Base-by-base conservation (phyloP, 2,113 vertebrate species). In the Neotoma lepida region DNA sequence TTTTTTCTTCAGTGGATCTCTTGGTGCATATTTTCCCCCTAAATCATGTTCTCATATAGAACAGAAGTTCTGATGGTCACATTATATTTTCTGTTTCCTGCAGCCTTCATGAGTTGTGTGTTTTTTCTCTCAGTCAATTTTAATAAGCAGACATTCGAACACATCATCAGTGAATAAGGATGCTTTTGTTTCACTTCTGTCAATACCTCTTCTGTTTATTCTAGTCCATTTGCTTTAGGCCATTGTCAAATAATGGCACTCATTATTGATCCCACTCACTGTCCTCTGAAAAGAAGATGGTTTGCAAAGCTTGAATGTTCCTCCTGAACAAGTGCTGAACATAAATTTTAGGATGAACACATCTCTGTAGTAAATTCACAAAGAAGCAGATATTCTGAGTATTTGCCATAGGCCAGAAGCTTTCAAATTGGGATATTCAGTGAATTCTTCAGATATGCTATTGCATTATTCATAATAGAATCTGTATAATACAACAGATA, bases 151-250 rank as follows among this genome's bases (percentile, higher is more conserved):
- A 88, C 22, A 54, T 54, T 85, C 76, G 35, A 88, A 51, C 9
- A 73, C n/a, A 88, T 1, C 68, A 56, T 22, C 6, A 46, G 70
- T 74, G 92, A 94, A 66, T 86, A 94, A 81, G 78, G 39, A 89
- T 80, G 61, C 68, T 85, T 95, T 54, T 86, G 26, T 46, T 93
- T 92, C 24, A 88, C 39, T 92, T 93, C 87, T 56, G n/a, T 24
- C 41, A 68, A 74, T 91, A 94, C 80, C 56, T 81, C 73, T 94
- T 90, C 76, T 89, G 33, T 86, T 6, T 9, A 3, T 74, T 78
- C 76, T 39, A 4, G 46, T 86, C 22, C 41, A 56, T 88, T 63
- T 81, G 20, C 30, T 80, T 33, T 13, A 88, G 44, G 26, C 39
- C 24, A 4, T 88, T 90, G 64, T 88, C 82, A 94, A 77, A 63